phyloP scores from a whole-genome alignment of 2,888 invertebrate species.

The Drosophila siamana region DNA sequence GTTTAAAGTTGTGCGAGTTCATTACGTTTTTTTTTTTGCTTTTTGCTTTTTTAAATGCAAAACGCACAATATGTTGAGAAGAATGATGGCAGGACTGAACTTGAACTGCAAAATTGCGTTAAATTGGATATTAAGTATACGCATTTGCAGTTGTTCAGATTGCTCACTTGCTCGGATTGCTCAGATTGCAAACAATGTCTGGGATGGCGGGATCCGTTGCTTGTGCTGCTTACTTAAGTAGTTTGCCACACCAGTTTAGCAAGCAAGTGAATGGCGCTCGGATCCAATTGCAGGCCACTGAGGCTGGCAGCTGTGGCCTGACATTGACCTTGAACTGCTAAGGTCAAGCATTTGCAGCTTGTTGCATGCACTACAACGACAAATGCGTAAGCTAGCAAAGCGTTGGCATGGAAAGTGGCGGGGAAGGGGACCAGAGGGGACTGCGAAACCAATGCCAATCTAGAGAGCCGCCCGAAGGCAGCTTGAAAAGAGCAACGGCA shows the following conservation, averaged over 20 bases:
- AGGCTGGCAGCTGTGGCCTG: slow-evolving; percentile 38
- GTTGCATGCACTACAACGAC: slow-evolving; percentile 54
- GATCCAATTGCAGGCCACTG: slow-evolving; percentile 3
- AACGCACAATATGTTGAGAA: too few relatives aligned
- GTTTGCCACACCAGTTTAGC: slow-evolving; percentile 3
- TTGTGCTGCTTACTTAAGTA: too few relatives aligned
- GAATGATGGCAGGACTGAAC: not conserved
- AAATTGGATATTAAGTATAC: slow-evolving; percentile 11
- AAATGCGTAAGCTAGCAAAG: slow-evolving; percentile 4
- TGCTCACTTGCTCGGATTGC: too few relatives aligned
- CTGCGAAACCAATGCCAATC: slow-evolving; percentile 21
- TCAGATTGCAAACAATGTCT: slow-evolving; percentile 11
- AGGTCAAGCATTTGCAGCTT: slow-evolving; percentile 67
- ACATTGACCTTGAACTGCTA: slow-evolving; percentile 61
- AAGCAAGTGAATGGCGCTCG: not conserved
- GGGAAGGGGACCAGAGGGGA: not conserved
- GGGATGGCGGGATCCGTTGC: not conserved
- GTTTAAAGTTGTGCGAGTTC: not conserved
- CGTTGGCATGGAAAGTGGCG: too few relatives aligned
- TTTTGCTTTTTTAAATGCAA: too few relatives aligned
- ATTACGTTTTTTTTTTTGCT: not conserved
- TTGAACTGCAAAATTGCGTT: not conserved
- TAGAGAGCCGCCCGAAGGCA: slow-evolving; percentile 25
- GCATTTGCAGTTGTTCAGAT: not conserved
- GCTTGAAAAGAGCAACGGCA: not conserved